phyloP scores from a whole-genome alignment of 2,888 invertebrate genomes.

The Erebia epiphron region DNA sequence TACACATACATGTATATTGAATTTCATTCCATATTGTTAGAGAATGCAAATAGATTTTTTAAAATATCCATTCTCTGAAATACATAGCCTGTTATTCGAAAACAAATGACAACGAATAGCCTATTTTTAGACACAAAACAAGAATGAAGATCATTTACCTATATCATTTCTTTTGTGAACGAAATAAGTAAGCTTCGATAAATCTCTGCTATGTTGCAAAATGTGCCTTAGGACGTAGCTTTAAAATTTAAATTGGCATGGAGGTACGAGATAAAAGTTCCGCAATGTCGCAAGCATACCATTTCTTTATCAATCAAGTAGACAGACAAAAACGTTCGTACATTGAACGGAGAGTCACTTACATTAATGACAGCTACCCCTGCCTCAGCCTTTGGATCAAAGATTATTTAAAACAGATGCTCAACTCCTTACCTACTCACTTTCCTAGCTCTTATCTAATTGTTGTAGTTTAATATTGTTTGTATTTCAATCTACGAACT shows the following conservation, averaged over 20 bases:
- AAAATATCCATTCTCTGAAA: background rate
- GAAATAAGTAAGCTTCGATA: constrained; percentile 18
- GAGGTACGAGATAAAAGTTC: constrained; percentile 50
- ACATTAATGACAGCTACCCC: constrained; percentile 72
- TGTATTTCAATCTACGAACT: too few relatives aligned
- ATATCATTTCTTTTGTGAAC: constrained; percentile 23
- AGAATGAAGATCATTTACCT: constrained; percentile 23
- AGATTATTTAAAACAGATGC: constrained; percentile 46
- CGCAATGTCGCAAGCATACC: constrained; percentile 69
- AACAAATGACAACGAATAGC: constrained; percentile 3
- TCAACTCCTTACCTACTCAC: background rate
- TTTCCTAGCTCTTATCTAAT: background rate
- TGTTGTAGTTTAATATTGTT: background rate
- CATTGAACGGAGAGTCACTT: constrained; percentile 77
- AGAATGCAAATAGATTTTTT: background rate
- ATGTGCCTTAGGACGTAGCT: background rate
- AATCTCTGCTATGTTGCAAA: background rate
- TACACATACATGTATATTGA: background rate
- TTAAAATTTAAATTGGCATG: constrained; percentile 33
- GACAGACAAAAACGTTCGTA: constrained; percentile 72
- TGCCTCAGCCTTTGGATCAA: constrained; percentile 48
- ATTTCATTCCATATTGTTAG: background rate
- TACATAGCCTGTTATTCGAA: constrained; percentile 3
- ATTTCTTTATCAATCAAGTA: constrained; percentile 78
- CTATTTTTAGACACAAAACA: constrained; percentile 18